Conservation (phyloP, 2,797 vertebrate species). For the Hypotaenidia okinawae region DNA sequence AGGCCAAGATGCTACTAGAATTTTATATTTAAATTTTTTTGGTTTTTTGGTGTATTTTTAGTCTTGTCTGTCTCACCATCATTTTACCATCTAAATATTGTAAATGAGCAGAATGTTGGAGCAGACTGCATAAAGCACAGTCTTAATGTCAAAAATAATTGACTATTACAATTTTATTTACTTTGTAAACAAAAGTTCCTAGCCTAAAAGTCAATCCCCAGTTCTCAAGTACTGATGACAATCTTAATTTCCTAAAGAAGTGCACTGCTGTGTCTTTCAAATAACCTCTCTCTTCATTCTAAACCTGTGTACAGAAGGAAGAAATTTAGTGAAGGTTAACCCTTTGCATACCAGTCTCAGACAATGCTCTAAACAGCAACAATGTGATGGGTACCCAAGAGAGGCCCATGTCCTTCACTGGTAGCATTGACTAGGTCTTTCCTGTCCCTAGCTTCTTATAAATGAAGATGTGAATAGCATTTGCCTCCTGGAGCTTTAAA, state of each 20-base stretch:
- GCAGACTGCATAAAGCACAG: neutral
- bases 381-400: neutral
- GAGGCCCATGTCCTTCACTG: neutral
- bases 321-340: neutral
- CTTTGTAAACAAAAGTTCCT: neutral
- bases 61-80: neutral
- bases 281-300: neutral
- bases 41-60: neutral
- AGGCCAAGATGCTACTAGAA: neutral
- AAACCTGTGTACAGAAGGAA: neutral
- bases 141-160: neutral
- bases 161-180: neutral
- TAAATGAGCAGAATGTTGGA: neutral
- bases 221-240: neutral
- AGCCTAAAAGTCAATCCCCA: neutral
- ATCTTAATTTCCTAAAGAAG: neutral
- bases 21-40: neutral
- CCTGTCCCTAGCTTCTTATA: neutral
- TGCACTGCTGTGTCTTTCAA: neutral
- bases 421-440: neutral
- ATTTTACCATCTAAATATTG: neutral
- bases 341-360: neutral
- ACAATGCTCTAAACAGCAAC: neutral
- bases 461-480: neutral
- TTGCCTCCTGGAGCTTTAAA: constrained; percentile 2